Conservation (phyloP, 2,888 invertebrate species). For the Lucinisca nassula region DNA sequence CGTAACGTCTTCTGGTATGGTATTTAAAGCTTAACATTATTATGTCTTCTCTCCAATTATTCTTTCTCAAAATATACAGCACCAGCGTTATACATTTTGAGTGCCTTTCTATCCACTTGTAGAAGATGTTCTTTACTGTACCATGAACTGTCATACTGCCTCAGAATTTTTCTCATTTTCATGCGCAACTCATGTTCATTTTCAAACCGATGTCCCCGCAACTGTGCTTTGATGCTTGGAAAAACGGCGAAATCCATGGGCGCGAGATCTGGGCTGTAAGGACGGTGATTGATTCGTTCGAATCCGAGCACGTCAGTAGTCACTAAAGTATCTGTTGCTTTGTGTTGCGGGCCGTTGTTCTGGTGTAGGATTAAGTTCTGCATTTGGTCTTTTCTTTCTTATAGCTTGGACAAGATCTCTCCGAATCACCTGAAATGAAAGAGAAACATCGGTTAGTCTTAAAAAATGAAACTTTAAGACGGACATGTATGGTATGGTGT, state of each 20-base stretch:
- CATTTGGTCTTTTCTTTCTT: neutral
- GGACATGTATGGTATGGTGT: too few species aligned
- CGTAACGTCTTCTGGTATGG: too few species aligned
- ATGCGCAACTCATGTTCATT: neutral
- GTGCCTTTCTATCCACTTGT: too few species aligned
- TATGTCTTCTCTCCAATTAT: too few species aligned
- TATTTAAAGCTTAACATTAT: too few species aligned
- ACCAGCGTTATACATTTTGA: too few species aligned
- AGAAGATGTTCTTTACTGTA: too few species aligned
- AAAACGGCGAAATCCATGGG: neutral
- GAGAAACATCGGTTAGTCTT: too few species aligned
- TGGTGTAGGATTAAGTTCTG: neutral
- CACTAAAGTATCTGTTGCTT: neutral
- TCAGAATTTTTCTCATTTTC: neutral
- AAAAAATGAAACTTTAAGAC: too few species aligned
- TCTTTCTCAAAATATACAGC: too few species aligned
- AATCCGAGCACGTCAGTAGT: neutral
- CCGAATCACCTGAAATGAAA: neutral
- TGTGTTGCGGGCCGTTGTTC: neutral
- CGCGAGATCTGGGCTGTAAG: neutral
- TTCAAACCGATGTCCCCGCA: neutral
- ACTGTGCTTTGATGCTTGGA: neutral
- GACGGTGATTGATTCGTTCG: neutral
- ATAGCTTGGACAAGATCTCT: neutral
- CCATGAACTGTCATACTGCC: neutral